Evolutionary conservation across 2,888 invertebrate genomes (phyloP).

Genomic region (Amiota mariae): DNA sequence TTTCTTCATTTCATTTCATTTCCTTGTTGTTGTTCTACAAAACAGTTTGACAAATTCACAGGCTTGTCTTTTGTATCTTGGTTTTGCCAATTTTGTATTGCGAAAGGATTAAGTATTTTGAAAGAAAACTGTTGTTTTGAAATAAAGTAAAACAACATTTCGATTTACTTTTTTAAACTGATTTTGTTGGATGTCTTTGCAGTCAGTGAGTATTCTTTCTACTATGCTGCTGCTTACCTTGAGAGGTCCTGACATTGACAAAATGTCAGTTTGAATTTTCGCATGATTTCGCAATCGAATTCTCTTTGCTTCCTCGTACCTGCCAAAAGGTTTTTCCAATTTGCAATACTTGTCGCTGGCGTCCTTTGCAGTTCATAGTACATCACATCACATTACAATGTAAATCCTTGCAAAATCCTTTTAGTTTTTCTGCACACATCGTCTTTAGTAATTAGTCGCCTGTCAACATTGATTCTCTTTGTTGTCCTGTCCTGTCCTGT

Average conservation of each 20-base stretch:
- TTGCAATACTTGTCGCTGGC: conserved; percentile 31
- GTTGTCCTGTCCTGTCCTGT: background rate
- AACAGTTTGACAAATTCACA: conserved; percentile 23
- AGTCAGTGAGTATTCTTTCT: background rate
- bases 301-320: background rate
- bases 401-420: conserved; percentile 47
- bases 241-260: conserved; percentile 19
- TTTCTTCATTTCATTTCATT: background rate
- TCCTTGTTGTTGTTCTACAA: background rate
- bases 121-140: background rate
- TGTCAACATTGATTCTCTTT: conserved; percentile 49
- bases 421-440: conserved; percentile 46
- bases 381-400: background rate
- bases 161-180: background rate
- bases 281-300: background rate
- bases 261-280: conserved; percentile 15
- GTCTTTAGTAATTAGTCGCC: conserved; percentile 60
- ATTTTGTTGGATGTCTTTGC: background rate
- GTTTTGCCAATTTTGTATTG: background rate
- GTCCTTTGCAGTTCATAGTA: background rate
- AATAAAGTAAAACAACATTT: background rate
- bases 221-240: background rate
- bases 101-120: conserved; percentile 24
- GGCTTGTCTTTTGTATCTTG: conserved; percentile 7
- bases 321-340: conserved; percentile 54